Evolutionary conservation across 1,140 invertebrate species (phyloP), one percentile per base, ranked within the genome.

Genomic region (Helicorthomorpha holstii): DNA sequence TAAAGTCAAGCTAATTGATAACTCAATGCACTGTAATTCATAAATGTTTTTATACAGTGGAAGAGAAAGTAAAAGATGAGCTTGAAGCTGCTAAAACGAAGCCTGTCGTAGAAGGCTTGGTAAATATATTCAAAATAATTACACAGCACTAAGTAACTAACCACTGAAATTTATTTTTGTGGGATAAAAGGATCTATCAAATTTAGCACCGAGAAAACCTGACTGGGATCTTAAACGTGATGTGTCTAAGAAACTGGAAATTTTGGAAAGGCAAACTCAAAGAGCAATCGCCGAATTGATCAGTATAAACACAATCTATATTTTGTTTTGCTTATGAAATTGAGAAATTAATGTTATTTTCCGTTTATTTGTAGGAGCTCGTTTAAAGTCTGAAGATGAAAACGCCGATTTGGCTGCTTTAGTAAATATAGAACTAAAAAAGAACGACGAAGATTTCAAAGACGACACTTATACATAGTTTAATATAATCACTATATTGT

Each of bases 181-280:
- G 25, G 44, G 27, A 54, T 62, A 63, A 21, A 57, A 83, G 80
- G 89, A 97, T 66, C 80, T 97, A 52, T 81, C 80, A 16, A 94
- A 83, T 64, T 71, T 98, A 56, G 92, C 92, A 2, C 92, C 93
- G 1, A 73, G 89, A 29, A 98, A 98, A 72, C 85, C 90, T 14
- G 93, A 98, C 62, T 98, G 93, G 91, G 94, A 98, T 71, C 70
- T 98, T 16, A 97, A 97, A 63, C 70, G 93, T 60, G 91, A 93
- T 70, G 79, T 91, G 23, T 77, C 85, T 2, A 87, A 88, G 58
- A 94, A 94, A 66, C 65, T 96, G 50, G 88, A 91, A 58, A 89
- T 86, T 69, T 65, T 98, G 41, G 90, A 96, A 61, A 78, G 80
- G 54, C 71, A 84, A 64, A 97, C 93, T 42, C 87, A 97, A 64